Base-by-base conservation (phyloP, 2,888 invertebrate genomes). In the Lamellibrachia satsuma region DNA sequence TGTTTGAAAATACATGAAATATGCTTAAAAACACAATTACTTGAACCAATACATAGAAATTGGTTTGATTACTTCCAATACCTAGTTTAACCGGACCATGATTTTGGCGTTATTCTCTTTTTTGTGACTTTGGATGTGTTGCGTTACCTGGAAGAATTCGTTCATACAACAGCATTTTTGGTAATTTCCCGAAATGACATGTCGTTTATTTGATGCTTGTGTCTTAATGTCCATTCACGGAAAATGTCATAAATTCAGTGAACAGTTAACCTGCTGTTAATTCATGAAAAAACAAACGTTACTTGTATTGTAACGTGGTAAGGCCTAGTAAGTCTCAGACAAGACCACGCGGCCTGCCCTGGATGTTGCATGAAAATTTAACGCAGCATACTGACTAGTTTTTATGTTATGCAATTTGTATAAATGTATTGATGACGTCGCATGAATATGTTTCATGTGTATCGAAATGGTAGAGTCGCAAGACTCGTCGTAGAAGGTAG, bases 341-440 rank as follows among this genome's bases (percentile, higher is more conserved):
- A 75, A 75, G 75, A 75, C 75, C 75, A 75, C 75, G 75, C 75
- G 75, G 75, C 75, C 75, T n/a, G 75, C 75, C 75, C 75, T 75
- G 75, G 22, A 22, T 75, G 4, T 75, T 4, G 11, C 22, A 15
- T 75, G 75, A n/a, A 75, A 6, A 22, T 75, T 75, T 0, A 15
- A 75, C 22, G 75, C 22, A 11, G n/a, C n/a, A 22, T 75, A 22
- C 22, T 75, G 6, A 39, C 39, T 2, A 22, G 22, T 75, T 22
- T 11, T 15, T 2, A 6, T 75, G 6, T 3, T 6, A 22, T 75
- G 15, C 60, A 60, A 11, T 9, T 60, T 55, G 9, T 8, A 55
- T 15, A 75, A 75, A 75, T 75, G 22, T 55, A 55, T 55, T 75
- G 6, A 75, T 39, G 39, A 39, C 39, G 39, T 39, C 39, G 39